A percentile compares a stretch with the other conserved stretches of the same genome.
These are phyloP conservation scores for Castor canadensis DNA, from an alignment of 2,113 vertebrate genomes.

Conservation along the genomic window DNA sequence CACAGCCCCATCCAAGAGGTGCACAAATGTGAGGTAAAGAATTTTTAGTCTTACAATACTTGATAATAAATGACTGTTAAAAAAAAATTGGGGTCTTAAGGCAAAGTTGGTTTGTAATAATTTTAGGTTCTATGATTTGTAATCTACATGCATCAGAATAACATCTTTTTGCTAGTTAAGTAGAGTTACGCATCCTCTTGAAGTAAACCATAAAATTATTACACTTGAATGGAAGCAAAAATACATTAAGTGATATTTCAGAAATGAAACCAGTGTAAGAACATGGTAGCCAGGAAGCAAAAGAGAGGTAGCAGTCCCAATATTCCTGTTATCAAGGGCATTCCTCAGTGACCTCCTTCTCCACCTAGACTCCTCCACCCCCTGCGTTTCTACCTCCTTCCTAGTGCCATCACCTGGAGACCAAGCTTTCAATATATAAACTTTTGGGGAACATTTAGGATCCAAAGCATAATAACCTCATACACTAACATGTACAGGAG, in stretches of 20 bases:
- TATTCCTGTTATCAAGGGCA: too few species aligned
- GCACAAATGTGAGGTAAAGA: not conserved
- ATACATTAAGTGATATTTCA: not conserved
- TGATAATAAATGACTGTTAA: too few species aligned
- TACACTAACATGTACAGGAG: not conserved
- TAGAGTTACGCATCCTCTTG: not conserved
- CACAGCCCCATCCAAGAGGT: not conserved
- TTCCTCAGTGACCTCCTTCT: not conserved
- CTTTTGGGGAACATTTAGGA: not conserved
- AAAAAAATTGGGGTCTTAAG: too few species aligned
- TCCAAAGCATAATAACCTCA: not conserved
- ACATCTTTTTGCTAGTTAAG: not conserved
- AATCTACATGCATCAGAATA: slow-evolving; percentile 7
- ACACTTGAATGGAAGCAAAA: not conserved
- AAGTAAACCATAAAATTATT: not conserved
- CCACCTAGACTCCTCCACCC: not conserved
- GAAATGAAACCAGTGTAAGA: not conserved
- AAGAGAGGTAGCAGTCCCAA: too few species aligned
- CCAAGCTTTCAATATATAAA: not conserved
- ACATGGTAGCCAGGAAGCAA: not conserved
- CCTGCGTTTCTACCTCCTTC: not conserved
- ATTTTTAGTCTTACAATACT: not conserved
- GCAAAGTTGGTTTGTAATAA: not conserved
- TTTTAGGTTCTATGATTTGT: not conserved
- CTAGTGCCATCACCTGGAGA: not conserved